Evolutionary conservation across 2,888 invertebrate species (phyloP), one percentile per base, ranked within the genome.

Genomic region (Leucophenga montana): DNA sequence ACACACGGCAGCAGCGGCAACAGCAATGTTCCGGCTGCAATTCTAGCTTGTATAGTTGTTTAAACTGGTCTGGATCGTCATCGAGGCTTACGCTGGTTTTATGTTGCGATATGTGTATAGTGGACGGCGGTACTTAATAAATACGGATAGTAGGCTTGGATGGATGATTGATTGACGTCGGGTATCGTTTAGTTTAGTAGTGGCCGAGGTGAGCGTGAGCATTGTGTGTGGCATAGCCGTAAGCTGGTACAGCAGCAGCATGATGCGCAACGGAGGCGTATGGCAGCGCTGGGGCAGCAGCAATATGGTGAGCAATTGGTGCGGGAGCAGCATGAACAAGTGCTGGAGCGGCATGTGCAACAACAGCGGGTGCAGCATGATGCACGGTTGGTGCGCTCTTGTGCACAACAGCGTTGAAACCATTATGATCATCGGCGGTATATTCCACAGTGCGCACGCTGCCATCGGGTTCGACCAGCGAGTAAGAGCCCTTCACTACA

Each of bases 401-500:
- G 73, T 88, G 86, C 57, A 89, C 89, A 68, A 89, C 87, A n/a
- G 89, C 89, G 69, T 89, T 89, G 85, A 89, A 89, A 22, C 89
- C 89, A 64, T 87, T 88, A 78, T 88, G 88, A 61, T 89, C 89
- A 82, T 89, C 89, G 71, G 89, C 89, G 75, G 88, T 88, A 75
- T 89, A 89, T 76, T 89, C 89, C 64, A 89, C 89, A 72, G 89
- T 89, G 73, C 89, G 89, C 75, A 89, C 89, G 68, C 89, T 89
- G 84, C 89, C 89, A 71, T 89, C 89, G 71, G 89, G 89, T 81
- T 89, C 89, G 61, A 89, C 89, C 75, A 89, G 83, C 54, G 89
- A 89, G 85, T 89, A 89, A 73, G 89, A 89, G 78, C 89, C 89
- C 85, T 89, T 89, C 62, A 89, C 89, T 59, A 89, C 89, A 85